These are phyloP conservation scores for Parelbella ahira DNA, from an alignment of 2,888 invertebrate species.

Conservation along the genomic window DNA sequence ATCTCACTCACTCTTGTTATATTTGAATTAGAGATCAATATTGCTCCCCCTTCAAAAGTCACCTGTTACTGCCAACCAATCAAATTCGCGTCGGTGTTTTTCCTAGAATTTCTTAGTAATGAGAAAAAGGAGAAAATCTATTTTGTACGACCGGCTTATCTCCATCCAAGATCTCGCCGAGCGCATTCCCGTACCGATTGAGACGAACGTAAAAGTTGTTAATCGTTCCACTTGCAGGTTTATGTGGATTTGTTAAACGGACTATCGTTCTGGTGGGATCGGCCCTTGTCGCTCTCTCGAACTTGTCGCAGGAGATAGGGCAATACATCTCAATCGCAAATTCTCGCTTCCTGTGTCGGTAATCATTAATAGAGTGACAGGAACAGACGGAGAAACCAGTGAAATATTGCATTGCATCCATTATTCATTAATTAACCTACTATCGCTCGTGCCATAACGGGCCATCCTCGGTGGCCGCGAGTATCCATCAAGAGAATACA, in stretches of 20 bases:
- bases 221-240: constrained; percentile 33
- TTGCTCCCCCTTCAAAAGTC: constrained; percentile 33
- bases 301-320: too few species aligned
- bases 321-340: constrained; percentile 36
- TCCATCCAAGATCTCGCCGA: constrained; percentile 38
- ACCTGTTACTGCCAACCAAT: constrained; percentile 52
- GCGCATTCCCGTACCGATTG: constrained; percentile 46
- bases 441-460: constrained; percentile 54
- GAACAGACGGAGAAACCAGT: constrained; percentile 48
- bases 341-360: constrained; percentile 39
- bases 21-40: constrained; percentile 37
- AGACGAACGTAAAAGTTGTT: constrained; percentile 51
- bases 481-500: constrained; percentile 6
- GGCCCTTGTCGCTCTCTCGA: neutral
- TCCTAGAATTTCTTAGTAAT: constrained; percentile 44
- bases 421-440: constrained; percentile 71
- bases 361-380: constrained; percentile 33
- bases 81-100: constrained; percentile 59
- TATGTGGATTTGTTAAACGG: constrained; percentile 33
- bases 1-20: constrained; percentile 33
- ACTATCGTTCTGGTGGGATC: constrained; percentile 22
- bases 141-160: constrained; percentile 39
- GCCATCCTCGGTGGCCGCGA: constrained; percentile 38
- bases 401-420: constrained; percentile 63
- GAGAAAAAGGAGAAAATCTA: constrained; percentile 58